These are phyloP conservation scores for Sebastes schlegelii DNA, from an alignment of 2,113 vertebrate genomes.

Conservation along the genomic window DNA sequence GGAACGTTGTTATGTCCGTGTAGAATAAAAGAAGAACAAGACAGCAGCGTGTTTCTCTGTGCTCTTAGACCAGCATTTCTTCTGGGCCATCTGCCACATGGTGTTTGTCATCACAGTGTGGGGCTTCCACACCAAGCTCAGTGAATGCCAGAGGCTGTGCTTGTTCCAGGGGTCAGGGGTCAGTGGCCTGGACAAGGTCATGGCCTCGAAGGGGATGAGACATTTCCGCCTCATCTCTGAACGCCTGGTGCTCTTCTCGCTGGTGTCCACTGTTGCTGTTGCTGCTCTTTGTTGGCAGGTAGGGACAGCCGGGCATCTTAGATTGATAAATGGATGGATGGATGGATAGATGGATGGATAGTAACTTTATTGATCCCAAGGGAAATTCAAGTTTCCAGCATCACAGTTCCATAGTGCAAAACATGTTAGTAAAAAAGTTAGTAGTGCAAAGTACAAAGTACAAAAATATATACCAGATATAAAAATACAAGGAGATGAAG, in stretches of 20 bases:
- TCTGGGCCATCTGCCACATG: conserved; percentile 94
- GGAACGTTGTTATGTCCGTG: background rate
- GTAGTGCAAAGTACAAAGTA: too few species aligned
- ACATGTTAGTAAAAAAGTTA: too few species aligned
- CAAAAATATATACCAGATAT: too few species aligned
- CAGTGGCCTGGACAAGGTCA: conserved; percentile 91
- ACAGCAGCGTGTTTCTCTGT: background rate
- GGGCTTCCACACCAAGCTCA: conserved; percentile 96
- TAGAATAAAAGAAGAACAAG: background rate
- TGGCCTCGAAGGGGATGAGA: conserved; percentile 98
- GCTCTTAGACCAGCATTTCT: conserved; percentile 66
- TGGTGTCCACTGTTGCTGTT: conserved; percentile 88
- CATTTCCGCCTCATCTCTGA: conserved; percentile 98
- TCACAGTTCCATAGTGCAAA: too few species aligned
- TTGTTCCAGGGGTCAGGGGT: conserved; percentile 86
- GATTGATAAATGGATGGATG: too few species aligned
- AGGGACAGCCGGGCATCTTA: conserved; percentile 45
- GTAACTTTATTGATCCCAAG: too few species aligned
- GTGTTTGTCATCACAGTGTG: conserved; percentile 95
- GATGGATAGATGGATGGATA: too few species aligned
- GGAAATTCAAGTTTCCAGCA: too few species aligned
- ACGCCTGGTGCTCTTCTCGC: conserved; percentile 90
- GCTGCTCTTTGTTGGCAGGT: conserved; percentile 96
- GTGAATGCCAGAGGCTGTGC: conserved; percentile 92
- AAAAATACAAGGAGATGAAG: too few species aligned